Evolutionary conservation across 2,113 vertebrate species (phyloP), one percentile per base, ranked within the genome.

Genomic region (Psammodynastes pulverulentus): DNA sequence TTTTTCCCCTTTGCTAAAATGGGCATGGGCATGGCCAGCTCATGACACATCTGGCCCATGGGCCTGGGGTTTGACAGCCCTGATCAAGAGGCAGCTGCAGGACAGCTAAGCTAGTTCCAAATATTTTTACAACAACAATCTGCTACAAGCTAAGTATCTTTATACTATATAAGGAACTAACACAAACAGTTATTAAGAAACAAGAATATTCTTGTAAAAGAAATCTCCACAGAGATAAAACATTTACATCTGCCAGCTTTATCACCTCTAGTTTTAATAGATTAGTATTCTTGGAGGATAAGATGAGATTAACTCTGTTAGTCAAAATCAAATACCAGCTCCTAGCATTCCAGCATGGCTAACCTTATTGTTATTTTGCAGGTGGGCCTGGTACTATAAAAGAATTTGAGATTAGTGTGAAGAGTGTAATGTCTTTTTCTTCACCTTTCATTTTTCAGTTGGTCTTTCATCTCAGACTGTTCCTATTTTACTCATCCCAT

Each of bases 11-110:
- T 56, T 3, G 2, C 23, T 56, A 56, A 56, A 56, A 2, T 23
- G 2, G 23, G 54, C 0, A 1, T 56, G 23, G 8, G 8, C 17
- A 0, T 53, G 9, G 17, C 15, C 52, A 5, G 17, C 17, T 0
- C 1, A 5, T 56, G 8, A 56, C 3, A 1, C 23, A 56, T 56
- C 2, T 3, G 0, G 8, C 23, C 23, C 54, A 56, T 0, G 3
- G 23, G 23, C 1, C 0, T 1, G 2, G 54, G 26, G 54, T 56
- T 56, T 56, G 23, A 26, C 23, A 56, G 54, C 54, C 54, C 7
- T 56, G n/a, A 43, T 19, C 72, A 79, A 79, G 72, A 79, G 7
- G 34, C 34, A 79, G 3, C 17, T 79, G 17, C 72, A 39, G 72
- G 72, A 79, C 7, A 79, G 19, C 7, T 79, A 39, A 17, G 6